These are phyloP conservation scores for Cryptosula pallasiana DNA, from an alignment of 2,888 invertebrate genomes.

Conservation along the genomic window DNA sequence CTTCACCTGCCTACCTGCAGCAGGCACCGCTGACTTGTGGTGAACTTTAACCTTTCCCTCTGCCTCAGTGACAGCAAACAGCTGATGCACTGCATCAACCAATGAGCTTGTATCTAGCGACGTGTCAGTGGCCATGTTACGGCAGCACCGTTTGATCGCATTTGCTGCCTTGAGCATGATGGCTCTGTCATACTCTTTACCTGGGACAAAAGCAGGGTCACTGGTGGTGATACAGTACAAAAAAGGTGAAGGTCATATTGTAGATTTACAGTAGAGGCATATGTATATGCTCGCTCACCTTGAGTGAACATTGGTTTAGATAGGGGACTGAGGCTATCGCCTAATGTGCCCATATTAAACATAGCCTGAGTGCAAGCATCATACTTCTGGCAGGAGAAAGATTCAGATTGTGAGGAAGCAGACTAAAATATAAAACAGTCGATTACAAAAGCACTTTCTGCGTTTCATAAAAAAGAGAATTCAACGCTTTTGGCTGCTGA, in stretches of 20 bases:
- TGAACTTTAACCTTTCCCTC: slow-evolving; percentile 21
- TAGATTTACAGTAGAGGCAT: too few species aligned
- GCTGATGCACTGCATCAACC: not conserved
- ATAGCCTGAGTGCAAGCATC: slow-evolving; percentile 17
- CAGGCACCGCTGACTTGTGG: not conserved
- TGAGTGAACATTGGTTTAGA: slow-evolving; percentile 20
- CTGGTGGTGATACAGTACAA: too few species aligned
- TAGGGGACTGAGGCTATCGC: slow-evolving; percentile 18
- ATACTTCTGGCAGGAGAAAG: not conserved
- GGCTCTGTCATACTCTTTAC: slow-evolving; percentile 22
- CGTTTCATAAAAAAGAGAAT: too few species aligned
- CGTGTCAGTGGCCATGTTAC: not conserved
- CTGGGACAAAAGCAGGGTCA: too few species aligned
- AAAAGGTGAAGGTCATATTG: too few species aligned
- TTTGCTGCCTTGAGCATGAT: slow-evolving; percentile 10
- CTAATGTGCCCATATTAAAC: not conserved
- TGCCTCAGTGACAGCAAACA: slow-evolving; percentile 13
- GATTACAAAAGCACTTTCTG: too few species aligned
- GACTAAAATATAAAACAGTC: too few species aligned
- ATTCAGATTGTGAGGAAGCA: not conserved
- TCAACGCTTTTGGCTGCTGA: too few species aligned
- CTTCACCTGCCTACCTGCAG: not conserved
- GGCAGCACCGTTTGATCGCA: not conserved
- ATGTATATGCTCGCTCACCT: not conserved
- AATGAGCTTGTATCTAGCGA: not conserved